Base-by-base conservation (phyloP, 2,797 vertebrate genomes). In the Ptychadena robeensis region DNA sequence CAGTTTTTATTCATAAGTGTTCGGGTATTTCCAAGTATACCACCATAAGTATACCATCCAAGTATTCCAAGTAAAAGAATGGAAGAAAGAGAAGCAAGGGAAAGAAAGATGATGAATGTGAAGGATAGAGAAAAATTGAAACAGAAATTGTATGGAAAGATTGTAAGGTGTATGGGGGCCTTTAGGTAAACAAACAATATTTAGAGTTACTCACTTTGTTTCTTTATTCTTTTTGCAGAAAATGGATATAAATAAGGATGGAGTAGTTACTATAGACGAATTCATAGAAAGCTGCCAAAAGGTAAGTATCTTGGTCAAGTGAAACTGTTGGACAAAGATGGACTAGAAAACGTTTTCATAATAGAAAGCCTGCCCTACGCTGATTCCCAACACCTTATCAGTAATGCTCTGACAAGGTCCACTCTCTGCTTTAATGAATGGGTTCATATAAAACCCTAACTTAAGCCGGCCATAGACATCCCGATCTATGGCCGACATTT, bases 161-260 rank as follows among this genome's bases (percentile, higher is more conserved):
- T 9, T 25, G 22, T 1, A n/a, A 27, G 8, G 22, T n/a, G n/a
- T n/a, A n/a, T n/a, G n/a, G n/a, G n/a, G n/a, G n/a, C n/a, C n/a
- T n/a, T n/a, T n/a, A n/a, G 9, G 57, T n/a, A n/a, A n/a, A n/a
- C n/a, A n/a, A n/a, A n/a, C n/a, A n/a, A n/a, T n/a, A n/a, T n/a
- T n/a, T n/a, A n/a, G n/a, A n/a, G n/a, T n/a, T n/a, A n/a, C n/a
- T n/a, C n/a, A 10, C 25, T 53, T n/a, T 1, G 1, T 8, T 61
- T 70, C 82, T 86, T 9, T 82, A 80, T 8, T 87, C 88, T 11
- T 85, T 57, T 85, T 89, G 86, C 93, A 99, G 98, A 99, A 99
- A 94, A 99, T 99, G 98, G 98, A 99, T 92, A 99, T 97, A 92
- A 99, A 99, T 89, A 98, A 96, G 92, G 98, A 99, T 63, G 98